phyloP scores from a whole-genome alignment of 2,797 vertebrate genomes.

The Tenualosa thibaudeaui region DNA sequence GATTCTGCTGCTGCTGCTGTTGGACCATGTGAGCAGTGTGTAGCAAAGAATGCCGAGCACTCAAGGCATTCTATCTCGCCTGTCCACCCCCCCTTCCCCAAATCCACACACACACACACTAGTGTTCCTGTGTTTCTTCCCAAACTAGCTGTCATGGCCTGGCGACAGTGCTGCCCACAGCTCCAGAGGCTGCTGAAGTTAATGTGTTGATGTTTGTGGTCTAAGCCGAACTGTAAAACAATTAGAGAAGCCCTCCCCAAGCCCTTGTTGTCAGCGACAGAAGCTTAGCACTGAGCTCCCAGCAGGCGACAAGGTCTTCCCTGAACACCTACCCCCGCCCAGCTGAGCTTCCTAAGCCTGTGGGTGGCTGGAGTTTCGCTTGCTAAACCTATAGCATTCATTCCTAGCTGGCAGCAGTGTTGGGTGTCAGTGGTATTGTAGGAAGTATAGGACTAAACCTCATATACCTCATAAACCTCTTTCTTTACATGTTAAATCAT shows the following conservation, averaged over 20 bases:
- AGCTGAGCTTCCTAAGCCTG: not conserved
- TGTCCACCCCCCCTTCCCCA: not conserved
- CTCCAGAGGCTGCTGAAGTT: not conserved
- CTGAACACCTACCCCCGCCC: not conserved
- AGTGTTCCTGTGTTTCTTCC: not conserved
- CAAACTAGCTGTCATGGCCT: not conserved
- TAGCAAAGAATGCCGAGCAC: constrained; percentile 1
- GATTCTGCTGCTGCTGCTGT: constrained; percentile 6
- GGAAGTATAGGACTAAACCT: not conserved
- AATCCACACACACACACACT: not conserved
- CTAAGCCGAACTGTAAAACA: constrained; percentile 10
- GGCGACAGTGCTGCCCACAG: not conserved
- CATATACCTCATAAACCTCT: not conserved
- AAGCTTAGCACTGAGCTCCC: not conserved
- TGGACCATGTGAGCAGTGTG: not conserved
- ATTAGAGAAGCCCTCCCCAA: not conserved
- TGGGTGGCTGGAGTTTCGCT: not conserved
- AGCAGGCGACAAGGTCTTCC: constrained; percentile 11
- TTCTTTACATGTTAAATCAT: too few species aligned
- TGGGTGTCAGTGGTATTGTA: not conserved
- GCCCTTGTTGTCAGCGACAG: not conserved
- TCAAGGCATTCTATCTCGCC: not conserved
- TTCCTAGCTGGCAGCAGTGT: not conserved
- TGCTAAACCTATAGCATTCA: not conserved
- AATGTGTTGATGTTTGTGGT: constrained; percentile 6